A percentile compares a stretch with the other conserved stretches of the same genome.
Evolutionary conservation across 2,113 vertebrate species (phyloP).

Genomic region (Scomber colias): DNA sequence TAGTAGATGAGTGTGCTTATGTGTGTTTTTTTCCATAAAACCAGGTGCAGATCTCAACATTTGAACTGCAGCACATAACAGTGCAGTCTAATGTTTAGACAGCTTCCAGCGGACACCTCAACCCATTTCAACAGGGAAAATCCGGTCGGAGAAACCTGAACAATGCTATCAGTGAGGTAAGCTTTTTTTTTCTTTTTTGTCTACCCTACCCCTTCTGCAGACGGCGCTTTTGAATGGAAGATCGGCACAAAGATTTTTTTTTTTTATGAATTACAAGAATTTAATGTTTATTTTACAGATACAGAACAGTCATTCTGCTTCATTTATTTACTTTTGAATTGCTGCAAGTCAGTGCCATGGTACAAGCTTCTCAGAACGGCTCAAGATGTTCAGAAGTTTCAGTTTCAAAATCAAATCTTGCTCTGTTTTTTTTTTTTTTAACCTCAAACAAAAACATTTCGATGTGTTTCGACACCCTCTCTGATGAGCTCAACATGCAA

Average conservation of each 20-base stretch:
- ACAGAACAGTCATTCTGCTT: conserved; percentile 85
- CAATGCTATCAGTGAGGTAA: conserved; percentile 62
- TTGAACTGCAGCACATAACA: conserved; percentile 25
- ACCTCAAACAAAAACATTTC: conserved; percentile 74
- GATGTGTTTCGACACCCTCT: conserved; percentile 76
- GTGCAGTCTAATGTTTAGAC: conserved; percentile 61
- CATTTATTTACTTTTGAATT: conserved; percentile 82
- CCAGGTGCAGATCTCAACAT: conserved; percentile 67
- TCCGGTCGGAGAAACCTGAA: conserved; percentile 49
- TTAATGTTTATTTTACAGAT: conserved; percentile 88
- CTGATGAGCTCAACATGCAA: conserved; percentile 85
- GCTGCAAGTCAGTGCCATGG: conserved; percentile 86
- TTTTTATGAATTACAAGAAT: conserved; percentile 82
- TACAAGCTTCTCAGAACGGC: conserved; percentile 83
- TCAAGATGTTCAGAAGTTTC: conserved; percentile 69
- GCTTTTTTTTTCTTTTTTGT: conserved; percentile 15
- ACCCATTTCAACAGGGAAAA: conserved; percentile 42
- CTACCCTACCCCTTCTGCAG: conserved; percentile 2
- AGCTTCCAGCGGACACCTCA: conserved; percentile 46
- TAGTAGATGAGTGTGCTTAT: conserved; percentile 2
- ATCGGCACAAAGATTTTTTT: conserved; percentile 53
- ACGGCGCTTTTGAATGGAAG: conserved; percentile 61
- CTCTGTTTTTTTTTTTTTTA: conserved; percentile 25
- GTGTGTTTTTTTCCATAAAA: conserved; percentile 11
- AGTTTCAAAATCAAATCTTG: conserved; percentile 66